Percentiles rank a stretch among this genome's conserved stretches.
Conservation (phyloP, 2,113 vertebrate genomes). For the Cryptomyrus ogoouensis region DNA sequence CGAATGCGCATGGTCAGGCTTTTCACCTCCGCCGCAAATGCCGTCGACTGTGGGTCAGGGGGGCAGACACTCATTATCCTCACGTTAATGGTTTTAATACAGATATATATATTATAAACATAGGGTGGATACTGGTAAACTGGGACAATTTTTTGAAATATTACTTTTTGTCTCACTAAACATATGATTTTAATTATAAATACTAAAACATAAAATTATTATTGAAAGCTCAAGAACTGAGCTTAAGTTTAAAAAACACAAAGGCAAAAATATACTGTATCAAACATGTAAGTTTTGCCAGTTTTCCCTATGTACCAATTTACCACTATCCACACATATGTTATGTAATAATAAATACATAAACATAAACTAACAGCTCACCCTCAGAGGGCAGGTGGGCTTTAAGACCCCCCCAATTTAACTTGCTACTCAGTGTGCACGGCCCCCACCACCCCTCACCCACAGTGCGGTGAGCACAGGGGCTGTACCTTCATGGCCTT, state of each 20-base stretch:
- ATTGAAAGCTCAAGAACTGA: background rate
- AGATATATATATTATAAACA: background rate
- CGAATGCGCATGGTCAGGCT: constrained; percentile 92
- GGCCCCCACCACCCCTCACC: background rate
- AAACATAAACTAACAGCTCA: background rate
- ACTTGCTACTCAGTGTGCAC: background rate
- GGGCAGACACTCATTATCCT: background rate
- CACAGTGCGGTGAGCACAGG: background rate
- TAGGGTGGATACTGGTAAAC: background rate
- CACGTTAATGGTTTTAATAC: background rate
- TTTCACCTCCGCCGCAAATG: constrained; percentile 90
- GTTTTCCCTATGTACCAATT: background rate
- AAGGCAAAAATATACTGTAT: background rate
- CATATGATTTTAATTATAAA: background rate
- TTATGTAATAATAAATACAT: background rate
- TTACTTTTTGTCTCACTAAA: background rate
- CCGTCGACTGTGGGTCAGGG: constrained; percentile 64
- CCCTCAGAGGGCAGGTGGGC: background rate
- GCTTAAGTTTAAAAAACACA: background rate
- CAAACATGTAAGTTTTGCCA: background rate
- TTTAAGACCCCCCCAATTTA: background rate
- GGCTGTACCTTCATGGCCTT: constrained; percentile 85
- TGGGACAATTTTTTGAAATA: background rate
- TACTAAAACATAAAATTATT: background rate
- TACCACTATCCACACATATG: background rate